Base-by-base conservation (phyloP, 2,113 vertebrate genomes). In the Dicaeum eximium region DNA sequence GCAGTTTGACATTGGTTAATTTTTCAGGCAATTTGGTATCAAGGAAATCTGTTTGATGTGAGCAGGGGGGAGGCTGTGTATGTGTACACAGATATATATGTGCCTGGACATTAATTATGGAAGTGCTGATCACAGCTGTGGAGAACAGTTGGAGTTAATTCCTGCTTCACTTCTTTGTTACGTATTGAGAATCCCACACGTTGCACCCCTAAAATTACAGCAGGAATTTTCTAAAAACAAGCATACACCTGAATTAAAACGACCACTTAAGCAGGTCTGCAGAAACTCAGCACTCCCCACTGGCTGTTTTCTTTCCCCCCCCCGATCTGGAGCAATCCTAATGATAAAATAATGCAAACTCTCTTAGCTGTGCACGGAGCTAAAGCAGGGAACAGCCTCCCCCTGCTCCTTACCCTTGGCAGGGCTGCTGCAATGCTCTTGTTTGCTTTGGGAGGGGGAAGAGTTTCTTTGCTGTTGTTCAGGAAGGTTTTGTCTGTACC, bases 11-110 rank as follows among this genome's bases (percentile, higher is more conserved):
- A 81, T 4, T 88, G 84, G 85, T 80, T 88, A 78, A 88, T 94
- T 96, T 96, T 91, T 88, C 90, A 94, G 90, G 89, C 94, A 71
- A 82, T 95, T 95, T 91, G 69, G 64, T 94, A 91, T 96, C 82
- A 37, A 82, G 89, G 73, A 81, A 91, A 92, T 97, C 88, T 94
- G 67, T 95, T 95, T 96, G 90, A 96, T 94, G 85, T 94, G 92
- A 67, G 48, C 1, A 3, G 13, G 70, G 51, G 44, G 58, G 44
- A 54, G 25, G 24, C 54, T 89, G 93, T 89, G 86, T 85, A 51
- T 90, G 74, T 93, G 69, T 94, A 38, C 56, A 65, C 73, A 85
- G 75, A 84, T 93, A 45, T 25, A 30, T 28, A 7, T 73, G 83
- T 67, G 81, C 50, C 81, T 21, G 14, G 69, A 51, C 58, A 71